Percentiles rank a stretch among this genome's conserved stretches.
Conservation (phyloP, 2,888 invertebrate species). For the Eilema sororculum region DNA sequence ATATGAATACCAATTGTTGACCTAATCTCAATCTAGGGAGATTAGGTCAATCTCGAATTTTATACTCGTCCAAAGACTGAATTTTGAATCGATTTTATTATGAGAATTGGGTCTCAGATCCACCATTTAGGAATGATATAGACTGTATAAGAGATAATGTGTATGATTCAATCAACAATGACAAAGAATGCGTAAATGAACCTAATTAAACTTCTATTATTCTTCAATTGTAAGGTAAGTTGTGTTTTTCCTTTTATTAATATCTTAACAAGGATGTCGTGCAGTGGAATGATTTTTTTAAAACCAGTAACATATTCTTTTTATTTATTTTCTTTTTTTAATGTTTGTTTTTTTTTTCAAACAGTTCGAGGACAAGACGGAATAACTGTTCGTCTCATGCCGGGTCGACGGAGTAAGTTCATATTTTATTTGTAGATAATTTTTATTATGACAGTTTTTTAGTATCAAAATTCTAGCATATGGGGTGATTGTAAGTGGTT, state of each 20-base stretch:
- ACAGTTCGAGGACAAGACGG: conserved; percentile 83
- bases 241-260: conserved; percentile 53
- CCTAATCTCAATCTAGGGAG: no score
- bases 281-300: conserved; percentile 66
- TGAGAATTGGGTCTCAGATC: no score
- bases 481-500: no score
- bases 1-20: no score
- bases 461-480: background rate
- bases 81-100: no score
- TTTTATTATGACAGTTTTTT: background rate
- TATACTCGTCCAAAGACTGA: no score
- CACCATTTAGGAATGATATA: background rate
- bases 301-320: conserved; percentile 26
- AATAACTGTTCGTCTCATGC: conserved; percentile 83
- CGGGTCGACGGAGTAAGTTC: conserved; percentile 85
- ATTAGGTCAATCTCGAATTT: no score
- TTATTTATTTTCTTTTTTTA: conserved; percentile 9
- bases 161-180: conserved; percentile 15
- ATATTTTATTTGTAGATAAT: conserved; percentile 25
- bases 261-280: conserved; percentile 66
- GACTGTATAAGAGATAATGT: background rate
- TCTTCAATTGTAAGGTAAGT: conserved; percentile 58
- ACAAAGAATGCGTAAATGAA: conserved; percentile 32
- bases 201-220: conserved; percentile 37
- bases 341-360: conserved; percentile 48